Evolutionary conservation across 2,113 vertebrate genomes (phyloP).

Genomic region (Crotalus viridis): DNA sequence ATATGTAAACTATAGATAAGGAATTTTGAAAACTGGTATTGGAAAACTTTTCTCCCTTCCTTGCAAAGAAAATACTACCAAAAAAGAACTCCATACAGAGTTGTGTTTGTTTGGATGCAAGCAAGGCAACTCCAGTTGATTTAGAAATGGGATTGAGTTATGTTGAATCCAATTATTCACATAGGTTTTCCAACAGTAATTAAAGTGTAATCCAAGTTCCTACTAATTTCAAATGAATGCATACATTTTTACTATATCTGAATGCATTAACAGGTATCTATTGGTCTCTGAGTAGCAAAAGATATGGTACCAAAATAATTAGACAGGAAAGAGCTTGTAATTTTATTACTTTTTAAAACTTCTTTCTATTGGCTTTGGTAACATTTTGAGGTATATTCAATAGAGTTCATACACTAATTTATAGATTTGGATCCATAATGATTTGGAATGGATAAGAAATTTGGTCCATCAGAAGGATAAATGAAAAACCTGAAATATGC

Average conservation of each 20-base stretch:
- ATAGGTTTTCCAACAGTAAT: background rate
- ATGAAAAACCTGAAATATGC: background rate
- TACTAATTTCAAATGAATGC: background rate
- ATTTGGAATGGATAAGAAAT: background rate
- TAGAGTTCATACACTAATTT: background rate
- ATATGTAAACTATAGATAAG: background rate
- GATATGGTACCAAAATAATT: background rate
- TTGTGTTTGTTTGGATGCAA: background rate
- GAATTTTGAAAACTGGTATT: background rate
- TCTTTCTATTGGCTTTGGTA: background rate
- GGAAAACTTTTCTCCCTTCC: background rate
- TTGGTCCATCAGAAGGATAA: background rate
- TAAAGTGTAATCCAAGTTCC: background rate
- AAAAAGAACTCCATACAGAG: background rate
- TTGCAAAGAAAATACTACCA: background rate
- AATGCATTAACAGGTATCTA: background rate
- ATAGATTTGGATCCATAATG: background rate
- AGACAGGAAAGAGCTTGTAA: background rate
- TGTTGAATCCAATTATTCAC: background rate
- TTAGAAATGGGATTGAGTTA: background rate
- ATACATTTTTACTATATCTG: no score
- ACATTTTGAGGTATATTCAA: background rate
- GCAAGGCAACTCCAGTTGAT: background rate
- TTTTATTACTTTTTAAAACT: background rate
- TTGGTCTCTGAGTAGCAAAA: background rate